Evolutionary conservation across 2,888 invertebrate genomes (phyloP).

Genomic region (Tineola bisselliella): DNA sequence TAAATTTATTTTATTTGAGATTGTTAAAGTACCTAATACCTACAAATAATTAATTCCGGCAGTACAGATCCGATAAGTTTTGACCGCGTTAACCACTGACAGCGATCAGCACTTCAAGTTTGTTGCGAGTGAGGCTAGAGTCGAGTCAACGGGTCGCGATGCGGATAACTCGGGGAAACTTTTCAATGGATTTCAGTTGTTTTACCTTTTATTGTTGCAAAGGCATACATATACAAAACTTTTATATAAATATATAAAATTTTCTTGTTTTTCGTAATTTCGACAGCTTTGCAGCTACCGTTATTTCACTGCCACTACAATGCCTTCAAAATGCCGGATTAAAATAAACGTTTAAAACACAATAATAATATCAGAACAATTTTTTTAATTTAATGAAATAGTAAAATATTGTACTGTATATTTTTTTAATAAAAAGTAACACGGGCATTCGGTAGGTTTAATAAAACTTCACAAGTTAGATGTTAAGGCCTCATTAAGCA

Average conservation of each 20-base stretch:
- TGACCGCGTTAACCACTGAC: slow-evolving; percentile 38
- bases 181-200: slow-evolving; percentile 33
- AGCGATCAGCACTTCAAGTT: slow-evolving; percentile 54
- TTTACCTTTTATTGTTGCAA: slow-evolving; percentile 15
- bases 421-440: neutral
- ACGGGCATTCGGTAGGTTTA: neutral
- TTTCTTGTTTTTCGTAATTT: no score
- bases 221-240: neutral
- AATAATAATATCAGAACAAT: neutral
- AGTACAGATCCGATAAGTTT: slow-evolving; percentile 25
- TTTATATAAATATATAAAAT: no score
- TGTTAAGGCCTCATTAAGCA: slow-evolving; percentile 28
- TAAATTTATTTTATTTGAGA: neutral
- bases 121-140: slow-evolving; percentile 20
- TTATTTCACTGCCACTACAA: no score
- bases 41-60: neutral
- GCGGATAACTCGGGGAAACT: slow-evolving; percentile 20
- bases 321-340: no score
- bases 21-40: neutral
- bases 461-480: slow-evolving; percentile 27
- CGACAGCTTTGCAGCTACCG: no score
- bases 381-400: neutral
- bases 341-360: no score
- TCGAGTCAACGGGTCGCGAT: slow-evolving; percentile 3
- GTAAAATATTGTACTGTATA: neutral